A percentile compares a stretch with the other conserved stretches of the same genome.
Conservation (phyloP, 2,888 invertebrate species). For the Saturnia pavonia region DNA sequence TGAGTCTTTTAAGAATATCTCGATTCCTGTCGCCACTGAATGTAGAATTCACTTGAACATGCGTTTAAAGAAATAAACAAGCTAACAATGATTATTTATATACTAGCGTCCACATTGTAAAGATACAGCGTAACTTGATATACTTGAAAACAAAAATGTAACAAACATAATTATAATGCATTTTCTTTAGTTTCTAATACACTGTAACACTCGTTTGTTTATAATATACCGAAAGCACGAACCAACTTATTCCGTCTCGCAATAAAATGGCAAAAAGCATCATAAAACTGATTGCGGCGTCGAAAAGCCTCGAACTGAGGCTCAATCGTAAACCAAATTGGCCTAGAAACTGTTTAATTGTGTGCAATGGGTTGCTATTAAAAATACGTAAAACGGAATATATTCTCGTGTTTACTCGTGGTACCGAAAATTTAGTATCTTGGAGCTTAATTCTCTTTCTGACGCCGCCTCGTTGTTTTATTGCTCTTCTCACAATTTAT, state of each 20-base stretch:
- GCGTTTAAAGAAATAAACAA: no score
- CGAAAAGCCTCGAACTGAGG: conserved; percentile 53
- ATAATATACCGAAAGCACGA: conserved; percentile 21
- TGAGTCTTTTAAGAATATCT: background rate
- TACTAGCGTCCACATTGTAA: no score
- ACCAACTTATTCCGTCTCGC: conserved; percentile 39
- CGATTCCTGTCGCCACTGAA: background rate
- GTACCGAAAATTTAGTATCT: conserved; percentile 29
- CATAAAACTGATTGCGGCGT: conserved; percentile 70
- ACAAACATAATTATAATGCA: background rate
- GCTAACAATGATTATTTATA: no score
- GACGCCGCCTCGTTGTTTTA: conserved; percentile 11
- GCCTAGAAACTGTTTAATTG: conserved; percentile 70
- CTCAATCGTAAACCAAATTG: conserved; percentile 70
- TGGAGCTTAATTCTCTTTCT: background rate
- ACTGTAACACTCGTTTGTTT: background rate
- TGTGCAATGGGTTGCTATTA: conserved; percentile 56
- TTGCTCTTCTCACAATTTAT: conserved; percentile 11
- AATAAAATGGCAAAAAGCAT: conserved; percentile 62
- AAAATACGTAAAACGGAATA: conserved; percentile 54
- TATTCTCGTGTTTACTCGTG: conserved; percentile 36
- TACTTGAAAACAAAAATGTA: no score
- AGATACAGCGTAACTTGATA: no score
- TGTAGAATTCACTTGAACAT: conserved; percentile 23
- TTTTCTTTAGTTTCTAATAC: background rate